Percentiles rank a stretch among this genome's conserved stretches.
phyloP scores from a whole-genome alignment of 1,140 invertebrate species.

The Drosophila equinoxialis region DNA sequence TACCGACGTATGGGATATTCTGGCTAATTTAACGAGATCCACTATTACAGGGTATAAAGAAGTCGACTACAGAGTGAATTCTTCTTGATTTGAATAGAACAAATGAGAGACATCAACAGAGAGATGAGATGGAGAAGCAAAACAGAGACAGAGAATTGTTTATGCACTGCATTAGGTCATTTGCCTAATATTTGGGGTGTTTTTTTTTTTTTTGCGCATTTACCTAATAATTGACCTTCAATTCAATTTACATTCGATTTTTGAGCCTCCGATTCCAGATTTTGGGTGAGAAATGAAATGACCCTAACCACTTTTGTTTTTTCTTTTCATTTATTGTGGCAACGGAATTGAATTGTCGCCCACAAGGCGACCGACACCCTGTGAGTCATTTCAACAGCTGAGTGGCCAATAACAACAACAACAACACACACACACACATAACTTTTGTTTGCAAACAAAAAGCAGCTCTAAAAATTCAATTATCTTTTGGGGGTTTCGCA shows the following conservation, averaged over 20 bases:
- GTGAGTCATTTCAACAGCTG: conserved; percentile 34
- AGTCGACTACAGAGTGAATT: background rate
- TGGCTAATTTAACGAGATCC: no score
- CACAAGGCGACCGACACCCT: conserved; percentile 33
- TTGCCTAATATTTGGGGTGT: background rate
- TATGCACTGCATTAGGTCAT: conserved; percentile 8
- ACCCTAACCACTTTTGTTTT: background rate
- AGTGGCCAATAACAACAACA: conserved; percentile 12
- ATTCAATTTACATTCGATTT: conserved; percentile 4
- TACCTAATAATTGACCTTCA: conserved; percentile 4
- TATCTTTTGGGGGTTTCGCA: conserved; percentile 16
- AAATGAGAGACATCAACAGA: background rate
- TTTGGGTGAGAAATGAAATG: background rate
- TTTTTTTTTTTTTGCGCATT: background rate
- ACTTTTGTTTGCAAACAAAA: conserved; percentile 61
- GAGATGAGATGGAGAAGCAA: background rate
- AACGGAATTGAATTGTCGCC: background rate
- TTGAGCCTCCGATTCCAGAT: background rate
- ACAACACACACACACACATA: background rate
- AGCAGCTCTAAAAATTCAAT: conserved; percentile 54
- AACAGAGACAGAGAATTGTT: background rate
- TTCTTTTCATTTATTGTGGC: background rate
- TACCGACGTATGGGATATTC: no score
- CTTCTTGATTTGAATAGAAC: background rate
- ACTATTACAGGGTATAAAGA: background rate